Base-by-base conservation (phyloP, 1,140 invertebrate species). In the Calliopsis andreniformis region DNA sequence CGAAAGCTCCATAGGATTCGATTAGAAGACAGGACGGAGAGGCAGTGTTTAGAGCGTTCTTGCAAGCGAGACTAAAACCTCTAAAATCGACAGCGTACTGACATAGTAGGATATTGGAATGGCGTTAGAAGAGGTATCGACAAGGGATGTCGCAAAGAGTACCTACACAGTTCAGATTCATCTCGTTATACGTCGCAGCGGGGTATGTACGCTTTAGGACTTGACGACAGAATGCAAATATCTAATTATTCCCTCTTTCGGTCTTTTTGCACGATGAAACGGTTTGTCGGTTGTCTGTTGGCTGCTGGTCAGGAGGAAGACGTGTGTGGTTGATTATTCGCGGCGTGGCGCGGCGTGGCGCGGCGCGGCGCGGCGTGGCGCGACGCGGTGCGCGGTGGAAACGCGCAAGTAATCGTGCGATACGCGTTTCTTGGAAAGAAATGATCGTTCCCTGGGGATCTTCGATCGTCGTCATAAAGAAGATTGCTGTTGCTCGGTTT, bases 1-100 rank as follows among this genome's bases (percentile, higher is more conserved):
- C 58, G 8, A 18, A 42, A 25, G 51, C 78, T 81, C 69, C 76
- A 58, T n/a, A n/a, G n/a, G n/a, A n/a, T 79, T 86, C 80, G 85
- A 84, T 87, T 85, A 82, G 80, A 85, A 75, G 78, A 78, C 71
- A 76, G 78, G 62, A 72, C 43, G 58, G 64, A 58, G 42, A 76
- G 69, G 43, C 51, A 51, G 43, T 66, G 49, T 51, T 66, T 53
- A 55, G 59, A 61, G 53, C 62, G 32, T 32, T 51, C 51, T 61
- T 35, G 28, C 43, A 39, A 76, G 47, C 28, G 63, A 32, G 71
- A 23, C 59, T 56, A 47, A 32, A 47, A 71, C 62, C 55, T 61
- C 43, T 45, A 55, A 79, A 79, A 32, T 30, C 72, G 53, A 68
- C 63, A 35, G 55, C 61, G 71, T 45, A 66, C 55, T 32, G 39